Percentiles rank a stretch among this genome's conserved stretches.
phyloP scores from a whole-genome alignment of 2,113 vertebrate species.

The Geothlypis trichas region DNA sequence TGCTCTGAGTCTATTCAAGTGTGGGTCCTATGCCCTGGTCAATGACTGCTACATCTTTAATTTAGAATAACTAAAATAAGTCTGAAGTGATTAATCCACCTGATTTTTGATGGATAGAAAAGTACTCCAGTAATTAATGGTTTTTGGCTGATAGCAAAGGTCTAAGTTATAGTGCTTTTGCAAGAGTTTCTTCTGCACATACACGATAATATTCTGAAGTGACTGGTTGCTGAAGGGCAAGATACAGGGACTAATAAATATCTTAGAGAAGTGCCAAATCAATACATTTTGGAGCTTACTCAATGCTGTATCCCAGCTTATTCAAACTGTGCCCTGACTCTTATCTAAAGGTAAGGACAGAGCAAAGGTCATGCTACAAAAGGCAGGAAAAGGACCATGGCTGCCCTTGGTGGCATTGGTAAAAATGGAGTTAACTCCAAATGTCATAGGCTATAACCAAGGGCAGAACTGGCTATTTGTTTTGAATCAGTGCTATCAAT shows the following conservation, averaged over 20 bases:
- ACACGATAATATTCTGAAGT: background rate
- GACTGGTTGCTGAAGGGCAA: background rate
- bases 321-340: background rate
- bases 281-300: background rate
- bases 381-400: background rate
- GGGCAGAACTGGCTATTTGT: slow-evolving; percentile 30
- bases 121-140: background rate
- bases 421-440: slow-evolving; percentile 31
- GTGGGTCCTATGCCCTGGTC: background rate
- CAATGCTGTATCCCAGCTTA: background rate
- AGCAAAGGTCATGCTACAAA: background rate
- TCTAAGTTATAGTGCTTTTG: background rate
- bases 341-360: background rate
- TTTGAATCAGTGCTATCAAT: slow-evolving; percentile 51
- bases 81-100: slow-evolving; percentile 23
- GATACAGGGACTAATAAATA: background rate
- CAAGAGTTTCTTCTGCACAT: background rate
- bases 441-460: slow-evolving; percentile 18
- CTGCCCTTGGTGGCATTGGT: background rate
- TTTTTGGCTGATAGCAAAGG: background rate
- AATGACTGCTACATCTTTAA: background rate
- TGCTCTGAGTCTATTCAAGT: background rate
- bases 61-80: background rate
- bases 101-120: background rate
- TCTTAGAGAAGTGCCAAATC: background rate